A percentile compares a stretch with the other conserved stretches of the same genome.
Evolutionary conservation across 2,888 invertebrate species (phyloP).

Genomic region (Agrotis clavis): DNA sequence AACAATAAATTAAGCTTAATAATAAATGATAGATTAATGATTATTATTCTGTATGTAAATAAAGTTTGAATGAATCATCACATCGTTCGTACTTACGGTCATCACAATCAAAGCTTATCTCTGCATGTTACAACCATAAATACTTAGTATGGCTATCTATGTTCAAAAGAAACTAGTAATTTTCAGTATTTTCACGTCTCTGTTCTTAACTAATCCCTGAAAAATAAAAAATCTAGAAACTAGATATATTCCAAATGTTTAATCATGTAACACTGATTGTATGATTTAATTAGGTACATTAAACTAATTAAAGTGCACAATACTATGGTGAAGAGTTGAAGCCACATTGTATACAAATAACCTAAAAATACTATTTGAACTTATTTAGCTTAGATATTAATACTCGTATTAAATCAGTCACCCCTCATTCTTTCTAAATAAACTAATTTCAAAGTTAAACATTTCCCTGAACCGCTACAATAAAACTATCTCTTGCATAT

Average conservation of each 20-base stretch:
- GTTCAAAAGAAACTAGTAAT: too few relatives aligned
- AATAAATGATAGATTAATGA: constrained; percentile 11
- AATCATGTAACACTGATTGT: neutral
- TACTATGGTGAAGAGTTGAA: neutral
- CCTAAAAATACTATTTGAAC: too few relatives aligned
- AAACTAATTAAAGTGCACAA: neutral
- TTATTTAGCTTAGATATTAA: too few relatives aligned
- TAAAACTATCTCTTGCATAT: constrained; percentile 71
- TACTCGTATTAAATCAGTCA: neutral
- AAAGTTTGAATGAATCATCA: constrained; percentile 19
- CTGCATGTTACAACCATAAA: neutral
- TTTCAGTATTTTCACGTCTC: neutral
- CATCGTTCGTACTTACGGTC: neutral
- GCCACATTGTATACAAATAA: neutral
- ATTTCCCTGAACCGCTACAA: constrained; percentile 7
- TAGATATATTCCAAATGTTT: neutral
- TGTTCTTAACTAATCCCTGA: neutral
- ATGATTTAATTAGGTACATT: neutral
- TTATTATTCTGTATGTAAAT: constrained; percentile 27
- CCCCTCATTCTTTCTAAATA: neutral
- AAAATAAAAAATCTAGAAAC: neutral
- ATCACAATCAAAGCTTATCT: neutral
- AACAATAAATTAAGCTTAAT: constrained; percentile 34
- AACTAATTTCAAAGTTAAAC: constrained; percentile 17
- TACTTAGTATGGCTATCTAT: too few relatives aligned